Evolutionary conservation across 1,140 invertebrate species (phyloP).

Genomic region (Bilobella aurantiaca): DNA sequence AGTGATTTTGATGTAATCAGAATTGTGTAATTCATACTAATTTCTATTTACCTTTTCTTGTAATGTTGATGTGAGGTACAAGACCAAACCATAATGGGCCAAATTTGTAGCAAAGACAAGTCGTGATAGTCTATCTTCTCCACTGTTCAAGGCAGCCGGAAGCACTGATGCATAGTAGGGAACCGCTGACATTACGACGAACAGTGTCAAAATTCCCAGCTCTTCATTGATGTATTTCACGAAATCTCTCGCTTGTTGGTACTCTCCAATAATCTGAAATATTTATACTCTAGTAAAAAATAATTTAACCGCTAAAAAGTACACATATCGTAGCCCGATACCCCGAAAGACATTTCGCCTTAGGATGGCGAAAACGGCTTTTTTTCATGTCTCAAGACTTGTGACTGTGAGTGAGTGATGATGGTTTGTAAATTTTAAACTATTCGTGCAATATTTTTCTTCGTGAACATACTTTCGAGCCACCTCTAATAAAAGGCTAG

Average conservation of each 20-base stretch:
- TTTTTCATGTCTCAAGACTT: not conserved
- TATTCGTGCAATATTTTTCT: too few species aligned
- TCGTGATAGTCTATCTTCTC: not conserved
- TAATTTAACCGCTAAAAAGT: not conserved
- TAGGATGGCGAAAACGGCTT: not conserved
- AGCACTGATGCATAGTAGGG: not conserved
- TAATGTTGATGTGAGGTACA: not conserved
- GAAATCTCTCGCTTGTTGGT: not conserved
- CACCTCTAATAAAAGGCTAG: too few species aligned
- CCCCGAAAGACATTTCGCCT: too few species aligned
- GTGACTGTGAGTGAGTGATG: not conserved
- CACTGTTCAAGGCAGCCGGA: not conserved
- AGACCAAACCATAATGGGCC: not conserved
- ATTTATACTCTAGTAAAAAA: not conserved
- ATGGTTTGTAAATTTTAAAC: not conserved
- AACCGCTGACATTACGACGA: not conserved
- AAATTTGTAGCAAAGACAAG: not conserved
- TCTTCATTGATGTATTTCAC: not conserved
- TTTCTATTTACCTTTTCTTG: not conserved
- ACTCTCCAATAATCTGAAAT: not conserved
- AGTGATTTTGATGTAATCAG: not conserved
- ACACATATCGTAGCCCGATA: not conserved
- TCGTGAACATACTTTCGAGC: too few species aligned
- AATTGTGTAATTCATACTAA: not conserved
- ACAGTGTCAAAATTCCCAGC: not conserved